A percentile compares a stretch with the other conserved stretches of the same genome.
Evolutionary conservation across 2,888 invertebrate species (phyloP).

Genomic region (Drosophila greeni): DNA sequence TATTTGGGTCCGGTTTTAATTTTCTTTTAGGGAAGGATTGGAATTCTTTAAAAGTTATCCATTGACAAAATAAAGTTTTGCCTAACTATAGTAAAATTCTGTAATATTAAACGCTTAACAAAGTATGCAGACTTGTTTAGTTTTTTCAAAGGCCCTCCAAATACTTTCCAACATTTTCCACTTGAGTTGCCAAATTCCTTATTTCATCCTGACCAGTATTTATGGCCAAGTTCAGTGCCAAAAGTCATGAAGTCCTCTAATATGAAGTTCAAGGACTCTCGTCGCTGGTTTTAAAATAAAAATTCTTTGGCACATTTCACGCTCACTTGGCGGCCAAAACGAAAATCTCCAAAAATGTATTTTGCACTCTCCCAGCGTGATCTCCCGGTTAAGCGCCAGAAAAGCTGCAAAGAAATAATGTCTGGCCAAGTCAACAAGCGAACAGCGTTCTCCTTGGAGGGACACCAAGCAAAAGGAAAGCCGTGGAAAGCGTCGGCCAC

Average conservation of each 20-base stretch:
- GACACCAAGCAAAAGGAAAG: slow-evolving; percentile 19
- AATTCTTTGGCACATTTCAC: slow-evolving; percentile 57
- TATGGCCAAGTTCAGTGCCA: slow-evolving; percentile 55
- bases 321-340: slow-evolving; percentile 53
- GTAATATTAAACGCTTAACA: neutral
- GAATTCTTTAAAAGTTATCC: neutral
- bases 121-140: neutral
- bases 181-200: slow-evolving; percentile 24
- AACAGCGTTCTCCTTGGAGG: slow-evolving; percentile 31
- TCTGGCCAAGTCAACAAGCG: slow-evolving; percentile 41
- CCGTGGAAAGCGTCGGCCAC: slow-evolving; percentile 45
- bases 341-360: slow-evolving; percentile 22
- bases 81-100: neutral
- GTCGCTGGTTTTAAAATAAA: slow-evolving; percentile 30
- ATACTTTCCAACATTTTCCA: slow-evolving; percentile 7
- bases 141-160: neutral
- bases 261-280: slow-evolving; percentile 51
- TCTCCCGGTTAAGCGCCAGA: slow-evolving; percentile 40
- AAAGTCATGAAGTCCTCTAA: slow-evolving; percentile 39
- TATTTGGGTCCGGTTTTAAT: neutral
- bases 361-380: slow-evolving; percentile 35
- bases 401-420: slow-evolving; percentile 35
- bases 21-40: neutral
- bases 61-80: neutral
- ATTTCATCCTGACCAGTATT: slow-evolving; percentile 14